Evolutionary conservation across 1,140 invertebrate genomes (phyloP), one percentile per base, ranked within the genome.

Genomic region (Orius insidiosus): DNA sequence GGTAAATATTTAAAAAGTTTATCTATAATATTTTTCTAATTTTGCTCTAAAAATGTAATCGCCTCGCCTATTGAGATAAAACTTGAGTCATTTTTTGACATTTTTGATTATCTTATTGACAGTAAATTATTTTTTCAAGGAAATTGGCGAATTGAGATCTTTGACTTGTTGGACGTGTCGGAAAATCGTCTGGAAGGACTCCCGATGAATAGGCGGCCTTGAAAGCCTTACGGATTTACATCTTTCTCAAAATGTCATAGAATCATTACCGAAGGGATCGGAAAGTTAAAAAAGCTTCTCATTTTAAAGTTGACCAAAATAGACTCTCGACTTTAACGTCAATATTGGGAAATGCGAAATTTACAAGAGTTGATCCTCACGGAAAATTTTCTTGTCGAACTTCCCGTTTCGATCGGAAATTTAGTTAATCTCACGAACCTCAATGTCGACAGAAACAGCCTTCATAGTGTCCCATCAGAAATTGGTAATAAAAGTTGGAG

Each of bases 271-370:
- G 82, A 95, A 59, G 89, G 89, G 50, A 80, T 95, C 47, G 92
- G 93, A 31, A 74, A 82, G 54, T 67, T 99, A 46, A 79, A 73
- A 51, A 86, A 89, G 59, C 70, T 99, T 55, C 82, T 83, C 40
- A 98, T 98, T 62, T 67, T 98, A 98, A 98, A 70, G 74, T 95
- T 55, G 94, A 99, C 68, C 89, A 95, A 70, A 99, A 99, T 69
- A 76, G 87, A 58, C 69, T 99, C 55, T 76, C 83, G 49, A 74
- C 75, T 4, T 67, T 99, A 41, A 96, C 94, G 63, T 68, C 78
- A 83, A 81, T 58, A 87, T 99, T 60, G 95, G 95, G 66, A 81
- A 77, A 82, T 96, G 92, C 71, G 79, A 59, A 83, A 75, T 63
- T 71, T 99, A 52, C 89, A 95, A 68, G 95, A 99, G 67, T 68